Evolutionary conservation across 2,888 invertebrate genomes (phyloP).

Genomic region (Ctenicera cuprea): DNA sequence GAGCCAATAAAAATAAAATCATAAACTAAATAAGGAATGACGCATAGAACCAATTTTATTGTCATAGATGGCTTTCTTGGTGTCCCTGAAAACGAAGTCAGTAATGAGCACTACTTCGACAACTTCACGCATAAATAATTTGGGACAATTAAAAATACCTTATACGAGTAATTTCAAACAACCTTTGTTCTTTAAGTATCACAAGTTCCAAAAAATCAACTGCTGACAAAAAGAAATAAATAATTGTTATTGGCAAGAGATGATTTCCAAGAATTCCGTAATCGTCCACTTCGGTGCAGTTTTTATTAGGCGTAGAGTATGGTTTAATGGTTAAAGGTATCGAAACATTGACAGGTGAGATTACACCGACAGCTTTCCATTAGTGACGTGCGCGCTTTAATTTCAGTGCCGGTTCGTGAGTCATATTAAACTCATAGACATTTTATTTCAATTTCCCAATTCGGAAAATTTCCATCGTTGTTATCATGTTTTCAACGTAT

Average conservation of each 20-base stretch:
- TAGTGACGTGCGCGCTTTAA: slow-evolving; percentile 44
- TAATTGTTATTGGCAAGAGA: slow-evolving; percentile 19
- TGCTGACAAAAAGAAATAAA: neutral
- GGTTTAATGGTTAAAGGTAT: slow-evolving; percentile 48
- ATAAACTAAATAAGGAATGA: too few species aligned
- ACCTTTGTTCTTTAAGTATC: too few species aligned
- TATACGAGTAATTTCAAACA: too few species aligned
- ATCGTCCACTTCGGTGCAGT: slow-evolving; percentile 36
- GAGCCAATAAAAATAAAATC: too few species aligned
- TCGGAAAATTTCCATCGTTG: neutral
- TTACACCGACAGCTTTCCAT: slow-evolving; percentile 48
- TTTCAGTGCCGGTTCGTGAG: slow-evolving; percentile 41
- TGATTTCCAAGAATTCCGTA: slow-evolving; percentile 36
- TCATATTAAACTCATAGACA: neutral
- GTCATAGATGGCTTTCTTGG: too few species aligned
- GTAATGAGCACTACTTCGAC: too few species aligned
- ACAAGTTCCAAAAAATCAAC: too few species aligned
- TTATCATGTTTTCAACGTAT: neutral
- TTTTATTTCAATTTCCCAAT: neutral
- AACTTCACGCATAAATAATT: too few species aligned
- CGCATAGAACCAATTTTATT: too few species aligned
- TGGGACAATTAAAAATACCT: too few species aligned
- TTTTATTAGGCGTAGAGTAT: slow-evolving; percentile 46
- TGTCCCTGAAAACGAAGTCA: too few species aligned
- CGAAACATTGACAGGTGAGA: slow-evolving; percentile 46